Percentiles rank a stretch among this genome's conserved stretches.
These are phyloP conservation scores for Tholera decimalis DNA, from an alignment of 2,888 invertebrate species.

Conservation along the genomic window DNA sequence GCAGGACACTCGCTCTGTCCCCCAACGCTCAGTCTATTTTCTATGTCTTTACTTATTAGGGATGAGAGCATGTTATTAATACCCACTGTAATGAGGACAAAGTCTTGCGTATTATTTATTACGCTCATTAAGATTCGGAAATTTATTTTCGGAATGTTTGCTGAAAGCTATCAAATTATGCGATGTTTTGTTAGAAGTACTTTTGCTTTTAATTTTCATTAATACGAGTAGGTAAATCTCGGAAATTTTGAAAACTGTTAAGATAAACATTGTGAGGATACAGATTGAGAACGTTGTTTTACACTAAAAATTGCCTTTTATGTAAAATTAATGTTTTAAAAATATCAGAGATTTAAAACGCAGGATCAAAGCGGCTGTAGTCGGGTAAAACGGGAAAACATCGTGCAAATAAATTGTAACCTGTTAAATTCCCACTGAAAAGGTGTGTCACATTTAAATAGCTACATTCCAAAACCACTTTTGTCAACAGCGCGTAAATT, in stretches of 20 bases:
- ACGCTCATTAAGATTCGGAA: constrained; percentile 25
- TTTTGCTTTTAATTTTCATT: neutral
- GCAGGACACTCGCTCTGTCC: neutral
- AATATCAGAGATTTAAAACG: too few species aligned
- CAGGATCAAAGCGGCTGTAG: too few species aligned
- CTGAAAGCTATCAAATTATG: constrained; percentile 9
- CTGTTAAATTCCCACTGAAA: neutral
- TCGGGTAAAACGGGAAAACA: too few species aligned
- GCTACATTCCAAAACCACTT: neutral
- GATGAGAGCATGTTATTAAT: constrained; percentile 34
- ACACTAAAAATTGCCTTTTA: too few species aligned
- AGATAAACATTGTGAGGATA: too few species aligned
- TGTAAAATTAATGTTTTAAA: too few species aligned
- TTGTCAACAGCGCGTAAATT: neutral
- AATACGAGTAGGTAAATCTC: too few species aligned
- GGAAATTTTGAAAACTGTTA: too few species aligned
- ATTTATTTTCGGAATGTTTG: constrained; percentile 11
- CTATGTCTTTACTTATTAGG: neutral
- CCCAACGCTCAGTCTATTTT: neutral
- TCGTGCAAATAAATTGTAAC: neutral
- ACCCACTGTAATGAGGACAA: constrained; percentile 30
- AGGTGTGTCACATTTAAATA: neutral
- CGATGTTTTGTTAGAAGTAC: neutral
- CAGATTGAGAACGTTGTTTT: too few species aligned
- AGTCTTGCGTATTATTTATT: constrained; percentile 34